Evolutionary conservation across 2,888 invertebrate genomes (phyloP).

Genomic region (Clanis bilineata): DNA sequence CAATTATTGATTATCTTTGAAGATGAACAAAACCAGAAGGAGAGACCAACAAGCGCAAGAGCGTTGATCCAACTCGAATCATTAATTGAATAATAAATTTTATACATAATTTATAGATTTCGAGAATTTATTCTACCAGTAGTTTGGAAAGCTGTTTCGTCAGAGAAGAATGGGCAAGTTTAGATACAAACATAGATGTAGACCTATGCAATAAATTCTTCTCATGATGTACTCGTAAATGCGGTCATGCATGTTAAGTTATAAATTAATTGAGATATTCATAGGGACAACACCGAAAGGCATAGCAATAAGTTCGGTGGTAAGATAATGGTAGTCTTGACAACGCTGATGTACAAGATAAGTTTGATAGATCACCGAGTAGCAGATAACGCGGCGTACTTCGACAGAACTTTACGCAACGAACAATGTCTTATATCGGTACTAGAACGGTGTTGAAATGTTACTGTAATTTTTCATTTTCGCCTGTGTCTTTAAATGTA

Average conservation of each 20-base stretch:
- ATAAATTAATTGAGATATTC: background rate
- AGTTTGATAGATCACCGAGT: constrained; percentile 32
- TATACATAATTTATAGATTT: too few relatives aligned
- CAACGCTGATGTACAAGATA: constrained; percentile 25
- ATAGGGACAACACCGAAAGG: background rate
- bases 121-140: too few relatives aligned
- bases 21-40: too few relatives aligned
- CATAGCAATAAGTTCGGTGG: constrained; percentile 18
- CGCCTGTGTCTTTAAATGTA: background rate
- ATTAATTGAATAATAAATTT: too few relatives aligned
- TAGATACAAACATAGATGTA: too few relatives aligned
- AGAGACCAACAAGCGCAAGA: too few relatives aligned
- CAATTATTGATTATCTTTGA: too few relatives aligned
- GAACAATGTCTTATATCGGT: constrained; percentile 14
- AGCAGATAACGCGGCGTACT: constrained; percentile 23
- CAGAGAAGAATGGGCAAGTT: too few relatives aligned
- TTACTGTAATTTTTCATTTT: background rate
- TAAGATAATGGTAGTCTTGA: constrained; percentile 41
- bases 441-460: constrained; percentile 5
- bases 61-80: too few relatives aligned
- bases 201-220: too few relatives aligned
- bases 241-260: background rate
- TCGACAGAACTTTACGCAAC: constrained; percentile 18
- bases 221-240: too few relatives aligned
- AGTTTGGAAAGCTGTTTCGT: too few relatives aligned